Evolutionary conservation across 2,113 vertebrate genomes (phyloP).

Genomic region (Ifrita kowaldi): DNA sequence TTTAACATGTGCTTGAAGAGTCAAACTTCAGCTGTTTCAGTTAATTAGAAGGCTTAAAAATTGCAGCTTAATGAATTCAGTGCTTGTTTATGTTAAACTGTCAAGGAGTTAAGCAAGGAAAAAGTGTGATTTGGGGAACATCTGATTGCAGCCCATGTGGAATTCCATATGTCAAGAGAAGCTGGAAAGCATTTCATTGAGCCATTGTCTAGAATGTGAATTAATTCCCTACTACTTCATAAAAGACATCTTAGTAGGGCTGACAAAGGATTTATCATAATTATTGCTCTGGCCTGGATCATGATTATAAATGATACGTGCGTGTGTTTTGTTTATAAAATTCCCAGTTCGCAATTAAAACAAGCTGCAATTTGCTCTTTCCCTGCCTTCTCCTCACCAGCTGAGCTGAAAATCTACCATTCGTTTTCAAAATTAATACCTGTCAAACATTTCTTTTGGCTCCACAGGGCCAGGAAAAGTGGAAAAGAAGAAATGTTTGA

Average conservation of each 20-base stretch:
- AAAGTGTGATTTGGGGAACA: constrained; percentile 72
- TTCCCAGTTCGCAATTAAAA: constrained; percentile 72
- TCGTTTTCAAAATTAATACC: constrained; percentile 72
- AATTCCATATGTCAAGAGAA: constrained; percentile 60
- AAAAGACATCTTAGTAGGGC: constrained; percentile 56
- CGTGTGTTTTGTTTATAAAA: constrained; percentile 70
- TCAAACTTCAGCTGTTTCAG: constrained; percentile 51
- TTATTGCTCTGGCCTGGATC: constrained; percentile 61
- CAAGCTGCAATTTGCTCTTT: constrained; percentile 45
- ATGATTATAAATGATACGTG: constrained; percentile 67
- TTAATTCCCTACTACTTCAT: constrained; percentile 71
- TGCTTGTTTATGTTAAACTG: constrained; percentile 75
- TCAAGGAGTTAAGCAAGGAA: constrained; percentile 67
- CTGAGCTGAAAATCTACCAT: constrained; percentile 44
- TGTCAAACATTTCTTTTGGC: constrained; percentile 57
- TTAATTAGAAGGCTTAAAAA: constrained; percentile 70
- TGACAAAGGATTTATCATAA: constrained; percentile 81
- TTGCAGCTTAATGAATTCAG: constrained; percentile 75
- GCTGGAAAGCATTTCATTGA: constrained; percentile 63
- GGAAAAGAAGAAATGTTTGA: constrained; percentile 28
- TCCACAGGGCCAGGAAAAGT: background rate
- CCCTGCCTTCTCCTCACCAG: background rate
- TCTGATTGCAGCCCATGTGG: constrained; percentile 69
- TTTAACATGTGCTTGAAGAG: constrained; percentile 50
- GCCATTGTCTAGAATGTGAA: constrained; percentile 63